A percentile compares a stretch with the other conserved stretches of the same genome.
phyloP scores from a whole-genome alignment of 2,797 vertebrate genomes.

The Hafferia zeledoni region DNA sequence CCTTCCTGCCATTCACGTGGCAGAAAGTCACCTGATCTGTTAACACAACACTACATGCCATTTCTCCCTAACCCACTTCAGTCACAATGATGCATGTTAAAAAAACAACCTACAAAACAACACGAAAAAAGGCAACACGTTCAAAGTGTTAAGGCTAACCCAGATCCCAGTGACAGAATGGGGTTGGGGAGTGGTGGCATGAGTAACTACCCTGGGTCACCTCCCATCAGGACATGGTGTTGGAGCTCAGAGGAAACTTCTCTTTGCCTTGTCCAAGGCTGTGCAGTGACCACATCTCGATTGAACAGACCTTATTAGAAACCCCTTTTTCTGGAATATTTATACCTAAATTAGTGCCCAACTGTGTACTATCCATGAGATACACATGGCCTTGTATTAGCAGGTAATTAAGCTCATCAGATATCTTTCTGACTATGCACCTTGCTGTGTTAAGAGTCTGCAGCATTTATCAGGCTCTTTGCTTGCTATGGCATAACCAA shows the following conservation, averaged over 20 bases:
- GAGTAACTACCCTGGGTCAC: neutral
- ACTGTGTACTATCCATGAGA: neutral
- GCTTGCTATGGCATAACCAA: neutral
- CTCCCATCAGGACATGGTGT: neutral
- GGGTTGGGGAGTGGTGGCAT: rapidly evolving
- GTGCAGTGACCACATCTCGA: neutral
- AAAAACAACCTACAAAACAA: neutral
- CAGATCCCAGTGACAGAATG: neutral
- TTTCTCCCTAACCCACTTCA: neutral
- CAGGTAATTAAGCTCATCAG: neutral
- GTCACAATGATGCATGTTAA: neutral
- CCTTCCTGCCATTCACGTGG: neutral
- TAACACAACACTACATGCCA: neutral
- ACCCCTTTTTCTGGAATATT: neutral
- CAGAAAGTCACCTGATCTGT: neutral
- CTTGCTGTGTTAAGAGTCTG: neutral
- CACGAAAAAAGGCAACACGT: neutral
- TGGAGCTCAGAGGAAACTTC: neutral
- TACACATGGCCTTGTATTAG: neutral
- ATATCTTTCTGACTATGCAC: neutral
- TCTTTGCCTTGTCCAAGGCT: neutral
- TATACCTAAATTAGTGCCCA: neutral
- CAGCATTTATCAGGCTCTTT: neutral
- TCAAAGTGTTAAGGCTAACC: neutral
- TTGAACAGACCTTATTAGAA: neutral